Base-by-base conservation (phyloP, 2,113 vertebrate species). In the Oncorhynchus kisutch region DNA sequence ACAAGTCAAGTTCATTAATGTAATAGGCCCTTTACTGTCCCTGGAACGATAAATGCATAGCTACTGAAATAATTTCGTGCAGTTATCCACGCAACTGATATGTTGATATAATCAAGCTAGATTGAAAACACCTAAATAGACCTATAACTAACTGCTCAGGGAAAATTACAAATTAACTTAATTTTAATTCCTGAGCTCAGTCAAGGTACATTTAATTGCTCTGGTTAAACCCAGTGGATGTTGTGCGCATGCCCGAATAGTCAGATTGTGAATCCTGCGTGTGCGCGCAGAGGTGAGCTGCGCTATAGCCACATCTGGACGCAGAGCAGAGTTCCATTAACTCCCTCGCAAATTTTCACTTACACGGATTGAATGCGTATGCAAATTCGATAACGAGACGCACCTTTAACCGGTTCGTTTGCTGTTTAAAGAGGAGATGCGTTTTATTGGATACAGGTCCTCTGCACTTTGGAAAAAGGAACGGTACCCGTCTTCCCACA, bases 231-330 rank as follows among this genome's bases (percentile, higher is more conserved):
- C 12, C 67, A 45, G 18, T 31, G 67, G 51, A 8, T 66, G 29
- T 31, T 78, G 80, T 73, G 73, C 76, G 71, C 54, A 54, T 62
- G 11, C 25, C 31, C 24, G n/a, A 62, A 24, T 39, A 9, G 25
- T 27, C 67, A 22, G 29, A 57, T 51, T 51, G 72, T 71, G 70
- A 80, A 65, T 84, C 81, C 39, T 11, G 5, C 73, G 81, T 64
- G 16, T 22, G 70, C 62, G 72, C 60, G 34, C 3, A n/a, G 69
- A 25, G 71, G 31, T 18, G 39, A 60, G 31, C 73, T 16, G 49
- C 11, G 4, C 3, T 51, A 51, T 51, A 51, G 49, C 2, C 89
- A 92, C 92, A 93, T 93, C 91, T 93, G 92, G 89, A 78, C 75
- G 69, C 72, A 71, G 78, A 78, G 72, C 67, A 76, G 77, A 81